Evolutionary conservation across 2,888 invertebrate species (phyloP).

Genomic region (Drosophila borborema): DNA sequence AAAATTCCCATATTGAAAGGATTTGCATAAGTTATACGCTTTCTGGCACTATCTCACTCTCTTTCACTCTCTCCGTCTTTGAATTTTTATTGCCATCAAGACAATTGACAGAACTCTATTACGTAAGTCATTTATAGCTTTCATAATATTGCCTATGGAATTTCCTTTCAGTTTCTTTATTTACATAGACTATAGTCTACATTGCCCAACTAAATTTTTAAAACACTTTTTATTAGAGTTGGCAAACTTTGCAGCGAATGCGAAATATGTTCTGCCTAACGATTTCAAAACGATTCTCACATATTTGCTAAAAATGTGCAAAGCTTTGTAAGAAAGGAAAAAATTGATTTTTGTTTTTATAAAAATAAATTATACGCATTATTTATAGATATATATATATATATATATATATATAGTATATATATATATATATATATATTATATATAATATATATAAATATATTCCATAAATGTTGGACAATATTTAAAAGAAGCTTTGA

Average conservation of each 20-base stretch:
- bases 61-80: not conserved
- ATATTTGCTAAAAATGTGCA: no score
- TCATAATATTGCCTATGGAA: not conserved
- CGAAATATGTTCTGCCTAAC: not conserved
- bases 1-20: not conserved
- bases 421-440: no score
- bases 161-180: not conserved
- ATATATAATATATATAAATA: no score
- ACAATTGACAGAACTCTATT: not conserved
- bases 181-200: not conserved
- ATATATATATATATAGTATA: no score
- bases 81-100: not conserved
- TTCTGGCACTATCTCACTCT: not conserved
- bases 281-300: not conserved
- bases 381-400: no score
- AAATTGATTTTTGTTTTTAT: not conserved
- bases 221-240: not conserved
- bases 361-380: no score
- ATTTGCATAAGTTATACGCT: slow-evolving; percentile 10
- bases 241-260: not conserved
- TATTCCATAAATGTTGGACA: no score
- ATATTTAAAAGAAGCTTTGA: no score
- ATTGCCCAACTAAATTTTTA: not conserved
- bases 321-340: not conserved
- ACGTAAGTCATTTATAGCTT: not conserved